Evolutionary conservation across 2,113 vertebrate genomes (phyloP), one percentile per base, ranked within the genome.

Genomic region (Malurus elegans): DNA sequence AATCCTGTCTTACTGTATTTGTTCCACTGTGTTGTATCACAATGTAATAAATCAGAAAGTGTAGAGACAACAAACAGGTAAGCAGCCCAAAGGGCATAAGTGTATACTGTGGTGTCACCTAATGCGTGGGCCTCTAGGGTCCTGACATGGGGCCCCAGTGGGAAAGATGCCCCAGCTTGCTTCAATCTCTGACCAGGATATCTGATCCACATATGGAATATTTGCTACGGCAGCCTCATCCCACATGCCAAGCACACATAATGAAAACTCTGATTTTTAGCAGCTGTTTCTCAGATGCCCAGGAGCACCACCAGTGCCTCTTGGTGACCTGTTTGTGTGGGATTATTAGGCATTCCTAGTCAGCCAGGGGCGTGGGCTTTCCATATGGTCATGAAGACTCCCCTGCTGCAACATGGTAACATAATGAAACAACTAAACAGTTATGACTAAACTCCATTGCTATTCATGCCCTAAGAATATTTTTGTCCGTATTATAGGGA

Each of bases 141-240:
- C 45, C 12, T 7, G 42, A 58, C 31, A 47, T 0, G 0, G 14
- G 26, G 40, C 13, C 4, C 12, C 4, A 0, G 6, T 9, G n/a
- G 34, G 23, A 79, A 86, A 53, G 45, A 79, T 61, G 20, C 3
- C 19, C 8, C 58, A 76, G 16, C 18, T 45, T 65, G 10, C 31
- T 90, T 70, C 34, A 76, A 3, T 28, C 19, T 82, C 45, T 72
- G n/a, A 47, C 38, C 44, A 34, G 34, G 36, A 65, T 28, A 56
- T 40, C 36, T 79, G 45, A 62, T 34, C 28, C 40, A 79, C 20
- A 15, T 14, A 24, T 0, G 3, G 14, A 4, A 1, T 24, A 82
- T 31, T 48, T 93, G 25, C 71, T 73, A 2, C 8, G 26, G 54
- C 28, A 86, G 29, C 24, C 34, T 54, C 1, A 8, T 34, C 3